Evolutionary conservation across 2,888 invertebrate species (phyloP), one percentile per base, ranked within the genome.

Genomic region (Miltochrista miniata): DNA sequence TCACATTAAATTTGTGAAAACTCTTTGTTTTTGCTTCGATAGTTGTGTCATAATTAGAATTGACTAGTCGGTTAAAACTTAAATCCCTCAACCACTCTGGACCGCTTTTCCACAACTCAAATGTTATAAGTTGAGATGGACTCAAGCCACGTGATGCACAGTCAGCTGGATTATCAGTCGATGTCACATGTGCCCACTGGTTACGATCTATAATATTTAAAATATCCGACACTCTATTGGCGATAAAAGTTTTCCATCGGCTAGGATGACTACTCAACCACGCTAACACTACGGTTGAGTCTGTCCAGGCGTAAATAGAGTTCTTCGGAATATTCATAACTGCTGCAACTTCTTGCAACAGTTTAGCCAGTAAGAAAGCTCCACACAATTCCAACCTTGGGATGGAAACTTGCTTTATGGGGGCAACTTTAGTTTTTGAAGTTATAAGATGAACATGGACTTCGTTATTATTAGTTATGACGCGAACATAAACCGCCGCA

Each of bases 331-430:
- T 14, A 7, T 33, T 29, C 10, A 49, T 8, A 1, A 34, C 24
- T 4, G 8, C 11, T 8, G 14, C 37, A 0, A 35, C 35, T 11
- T 49, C 49, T 1, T 3, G 1, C 10, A 49, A 13, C 5, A 50
- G 30, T 12, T 40, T 39, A 3, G 44, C 7, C 8, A 44, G 30
- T 1, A 50, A 11, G 1, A 45, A 35, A 14, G 49, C 45, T 9
- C 40, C 49, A 30, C 45, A 50, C n/a, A 50, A 14, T 11, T 50
- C 49, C 15, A 50, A 14, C 4, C 44, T 9, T 11, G 49, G 49
- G 7, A 49, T 49, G 8, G 18, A 33, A 0, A 49, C 18, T 14
- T 38, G 44, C 8, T 15, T 50, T 1, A 50, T 30, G 4, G 44
- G 44, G 8, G 49, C 44, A 7, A 50, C 49, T 12, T 12, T 44